Base-by-base conservation (phyloP, 2,113 vertebrate genomes). In the Struthio camelus region DNA sequence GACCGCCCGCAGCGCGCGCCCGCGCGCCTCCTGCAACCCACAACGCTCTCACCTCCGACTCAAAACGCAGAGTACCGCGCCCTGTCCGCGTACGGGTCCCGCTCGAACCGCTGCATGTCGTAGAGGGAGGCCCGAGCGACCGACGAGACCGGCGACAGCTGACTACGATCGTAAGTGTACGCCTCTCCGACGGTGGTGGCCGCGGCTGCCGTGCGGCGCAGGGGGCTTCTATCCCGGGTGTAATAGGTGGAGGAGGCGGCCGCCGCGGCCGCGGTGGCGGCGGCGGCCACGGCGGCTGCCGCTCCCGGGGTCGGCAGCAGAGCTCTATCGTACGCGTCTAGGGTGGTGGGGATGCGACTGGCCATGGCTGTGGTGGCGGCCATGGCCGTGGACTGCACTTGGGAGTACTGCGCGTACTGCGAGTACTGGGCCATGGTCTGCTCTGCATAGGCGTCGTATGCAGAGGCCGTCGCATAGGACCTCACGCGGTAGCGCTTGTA, bases 401-500 rank as follows among this genome's bases (percentile, higher is more conserved):
- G 98, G 65, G 98, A 99, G 96, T 98, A 98, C 92, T 98, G 98
- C 94, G 98, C 98, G 62, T 97, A 97, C 98, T 99, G 98, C 88
- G 98, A 99, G 95, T 98, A 98, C 93, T 98, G 98, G 96, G 98
- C 98, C 95, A 98, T 98, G 97, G 98, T 98, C 82, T 98, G 98
- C 86, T 99, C 99, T 82, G 99, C 98, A 3, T 98, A 99, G 98
- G 99, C 98, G 98, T 98, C 98, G 97, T 98, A 98, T 6, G 98
- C 98, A 4, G 98, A 98, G 48, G 98, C 98, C 40, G 98, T 93
- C 6, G 98, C 97, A 8, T 98, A 98, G 90, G 99, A 98, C 97
- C 98, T 98, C 96, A 99, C 99, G 94, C 99, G 99, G 98, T 99
- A 99, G 90, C 99, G 99, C 98, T 99, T 99, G 96, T 99, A 99